Evolutionary conservation across 2,113 vertebrate species (phyloP), one percentile per base, ranked within the genome.

Genomic region (Bubo blakistoni): DNA sequence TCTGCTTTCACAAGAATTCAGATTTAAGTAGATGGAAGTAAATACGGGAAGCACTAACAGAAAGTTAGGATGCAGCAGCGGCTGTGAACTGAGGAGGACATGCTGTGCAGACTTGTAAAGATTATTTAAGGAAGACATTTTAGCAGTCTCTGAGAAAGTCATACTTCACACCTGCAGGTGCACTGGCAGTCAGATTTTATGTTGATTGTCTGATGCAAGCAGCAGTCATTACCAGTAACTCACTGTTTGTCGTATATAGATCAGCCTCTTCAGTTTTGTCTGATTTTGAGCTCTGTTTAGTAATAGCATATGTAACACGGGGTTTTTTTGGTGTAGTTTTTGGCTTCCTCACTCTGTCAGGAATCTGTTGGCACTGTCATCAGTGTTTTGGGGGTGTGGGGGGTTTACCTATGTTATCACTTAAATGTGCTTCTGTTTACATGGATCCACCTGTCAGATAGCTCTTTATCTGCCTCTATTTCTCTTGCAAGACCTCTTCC

Each of bases 301-400:
- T 63, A 62, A 44, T 34, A 55, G 6, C 1, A 0, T 66, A 26
- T 29, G 14, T 47, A 52, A 58, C 11, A 21, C 7, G 15, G 44
- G 44, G 16, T 81, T 34, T 40, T 46, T 14, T 38, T n/a, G 4
- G 6, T 46, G 49, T 14, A 30, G 12, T 47, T 90, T 89, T 73
- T 91, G 21, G 17, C 51, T 92, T 88, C 5, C 19, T 91, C 3
- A 0, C 9, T 67, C 25, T 67, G 7, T 34, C 29, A 89, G 54
- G 17, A 70, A 42, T 47, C 17, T 70, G 7, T n/a, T 73, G 42
- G 17, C 6, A 36, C 8, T 51, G 19, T 15, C 0, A 0, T 32
- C 77, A 57, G 8, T 44, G 5, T 5, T 76, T 46, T 47, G 1
- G 1, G 2, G 2, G 1, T 47, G 1, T 17, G 6, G 2, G 0